Evolutionary conservation across 2,888 invertebrate genomes (phyloP).

Genomic region (Caenorhabditis macrosperma): DNA sequence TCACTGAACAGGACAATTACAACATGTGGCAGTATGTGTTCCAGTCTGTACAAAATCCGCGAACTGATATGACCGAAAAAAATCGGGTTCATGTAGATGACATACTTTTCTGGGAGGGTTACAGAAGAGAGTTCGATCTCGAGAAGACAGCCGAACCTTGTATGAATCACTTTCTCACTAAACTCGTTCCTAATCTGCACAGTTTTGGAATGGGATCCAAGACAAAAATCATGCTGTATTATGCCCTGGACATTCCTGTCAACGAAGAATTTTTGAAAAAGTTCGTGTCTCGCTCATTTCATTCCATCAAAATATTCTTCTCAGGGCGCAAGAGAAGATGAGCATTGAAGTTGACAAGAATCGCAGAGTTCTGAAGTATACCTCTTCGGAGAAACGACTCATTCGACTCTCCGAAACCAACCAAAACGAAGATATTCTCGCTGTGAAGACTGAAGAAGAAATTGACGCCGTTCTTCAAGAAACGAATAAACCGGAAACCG

Average conservation of each 20-base stretch:
- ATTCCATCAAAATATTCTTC: not conserved
- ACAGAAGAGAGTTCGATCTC: not conserved
- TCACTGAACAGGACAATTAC: not conserved
- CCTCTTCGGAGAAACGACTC: too few relatives aligned
- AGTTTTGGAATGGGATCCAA: not conserved
- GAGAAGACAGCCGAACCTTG: not conserved
- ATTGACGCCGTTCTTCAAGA: too few relatives aligned
- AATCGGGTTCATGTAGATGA: not conserved
- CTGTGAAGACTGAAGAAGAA: too few relatives aligned
- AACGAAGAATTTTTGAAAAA: not conserved
- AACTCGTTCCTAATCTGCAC: not conserved
- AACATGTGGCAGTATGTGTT: not conserved
- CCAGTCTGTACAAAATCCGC: not conserved
- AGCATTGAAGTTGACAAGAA: not conserved
- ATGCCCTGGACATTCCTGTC: not conserved
- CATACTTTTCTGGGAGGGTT: not conserved
- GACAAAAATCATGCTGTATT: not conserved
- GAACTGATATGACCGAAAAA: not conserved
- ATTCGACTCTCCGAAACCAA: too few relatives aligned
- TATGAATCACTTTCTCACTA: not conserved
- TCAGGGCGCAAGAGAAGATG: not conserved
- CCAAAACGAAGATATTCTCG: too few relatives aligned
- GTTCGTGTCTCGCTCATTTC: not conserved
- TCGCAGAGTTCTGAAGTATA: not conserved
- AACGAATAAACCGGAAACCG: too few relatives aligned